Evolutionary conservation across 2,797 vertebrate species (phyloP), one percentile per base, ranked within the genome.

Genomic region (Pangasius sanitwongsei): DNA sequence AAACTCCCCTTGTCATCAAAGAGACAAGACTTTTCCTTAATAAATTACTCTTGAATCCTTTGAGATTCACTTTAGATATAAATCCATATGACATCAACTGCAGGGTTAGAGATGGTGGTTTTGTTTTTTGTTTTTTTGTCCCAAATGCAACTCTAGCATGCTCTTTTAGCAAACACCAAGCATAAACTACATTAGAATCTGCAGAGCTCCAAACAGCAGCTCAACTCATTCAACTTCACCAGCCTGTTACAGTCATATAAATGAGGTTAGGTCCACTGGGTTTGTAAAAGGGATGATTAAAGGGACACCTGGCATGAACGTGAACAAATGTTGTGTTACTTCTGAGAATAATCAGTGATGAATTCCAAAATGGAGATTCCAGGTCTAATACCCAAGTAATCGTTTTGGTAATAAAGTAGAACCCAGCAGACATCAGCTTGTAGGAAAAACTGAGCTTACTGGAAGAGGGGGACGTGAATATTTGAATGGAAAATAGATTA

Each of bases 401-500:
- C 44, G 7, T 80, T 87, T 44, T 41, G 50, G 74, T 86, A 34
- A 83, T 88, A 86, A 87, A 86, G 44, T 82, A 57, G 82, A 65
- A 86, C 13, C 7, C 85, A 75, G 18, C 85, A 67, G 83, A 75
- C 87, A 85, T 34, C 50, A 81, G 67, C 70, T 61, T 83, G 37
- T 83, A 41, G 67, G 16, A 53, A 84, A 90, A 86, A 85, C 34
- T 16, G 59, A 83, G 34, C 57, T 18, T 65, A 44, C 28, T 65
- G 61, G 3, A 48, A 63, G 25, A 75, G 69, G 12, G 34, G 23
- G 41, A 3, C 34, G 11, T 74, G 31, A 67, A 59, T 31, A 70
- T 87, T 50, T 59, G 83, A 55, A 61, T 87, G 90, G 91, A 91
- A 92, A 90, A 85, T 31, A 31, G 81, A 91, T 86, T 67, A 87